These are phyloP conservation scores for Sesia bembeciformis DNA, from an alignment of 2,888 invertebrate species.

Conservation along the genomic window DNA sequence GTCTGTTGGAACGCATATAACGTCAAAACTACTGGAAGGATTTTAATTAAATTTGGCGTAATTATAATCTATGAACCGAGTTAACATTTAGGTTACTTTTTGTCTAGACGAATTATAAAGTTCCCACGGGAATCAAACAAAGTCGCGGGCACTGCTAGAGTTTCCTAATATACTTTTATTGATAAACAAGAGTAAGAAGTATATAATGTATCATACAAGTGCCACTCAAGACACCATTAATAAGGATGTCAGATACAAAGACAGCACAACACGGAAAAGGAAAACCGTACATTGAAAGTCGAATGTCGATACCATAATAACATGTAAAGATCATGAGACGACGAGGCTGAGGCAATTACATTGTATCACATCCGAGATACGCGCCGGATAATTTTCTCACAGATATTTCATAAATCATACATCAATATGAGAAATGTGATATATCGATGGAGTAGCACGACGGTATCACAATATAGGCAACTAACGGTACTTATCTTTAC, in stretches of 20 bases:
- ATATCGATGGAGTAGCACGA: conserved; percentile 13
- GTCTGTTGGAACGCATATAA: too few relatives aligned
- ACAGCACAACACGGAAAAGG: conserved; percentile 1
- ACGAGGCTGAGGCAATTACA: conserved; percentile 46
- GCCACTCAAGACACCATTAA: neutral
- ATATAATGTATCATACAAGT: neutral
- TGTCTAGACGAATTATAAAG: too few relatives aligned
- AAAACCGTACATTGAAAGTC: conserved; percentile 12
- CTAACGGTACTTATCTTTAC: too few relatives aligned
- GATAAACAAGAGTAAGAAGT: too few relatives aligned
- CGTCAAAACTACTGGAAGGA: too few relatives aligned
- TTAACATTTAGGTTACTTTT: too few relatives aligned
- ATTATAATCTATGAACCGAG: too few relatives aligned
- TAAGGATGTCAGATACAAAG: neutral
- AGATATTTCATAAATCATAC: conserved; percentile 46
- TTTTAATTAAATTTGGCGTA: too few relatives aligned
- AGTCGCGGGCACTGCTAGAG: too few relatives aligned
- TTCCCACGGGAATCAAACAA: too few relatives aligned
- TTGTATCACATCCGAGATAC: conserved; percentile 44
- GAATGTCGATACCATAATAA: conserved; percentile 46
- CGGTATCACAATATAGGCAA: conserved; percentile 2
- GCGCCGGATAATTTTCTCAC: conserved; percentile 43
- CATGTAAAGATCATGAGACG: conserved; percentile 40
- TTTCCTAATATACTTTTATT: too few relatives aligned
- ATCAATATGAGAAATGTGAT: conserved; percentile 40